Percentiles rank a stretch among this genome's conserved stretches.
Evolutionary conservation across 2,797 vertebrate genomes (phyloP).

Genomic region (Eupleurogrammus muticus): DNA sequence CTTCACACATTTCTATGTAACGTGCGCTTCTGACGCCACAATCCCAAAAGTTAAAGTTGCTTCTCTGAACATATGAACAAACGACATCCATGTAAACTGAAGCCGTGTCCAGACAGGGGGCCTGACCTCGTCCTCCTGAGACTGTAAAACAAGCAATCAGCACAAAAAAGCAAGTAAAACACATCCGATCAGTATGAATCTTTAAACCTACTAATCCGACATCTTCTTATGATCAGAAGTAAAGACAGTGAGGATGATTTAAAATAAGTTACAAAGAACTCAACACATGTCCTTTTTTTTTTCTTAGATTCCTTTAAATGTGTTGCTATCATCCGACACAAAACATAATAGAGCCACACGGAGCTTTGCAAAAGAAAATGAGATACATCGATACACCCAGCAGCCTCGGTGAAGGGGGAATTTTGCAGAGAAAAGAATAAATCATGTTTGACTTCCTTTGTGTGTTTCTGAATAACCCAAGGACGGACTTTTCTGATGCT

Average conservation of each 20-base stretch:
- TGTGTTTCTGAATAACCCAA: background rate
- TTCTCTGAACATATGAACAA: conserved; percentile 15
- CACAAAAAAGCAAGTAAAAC: background rate
- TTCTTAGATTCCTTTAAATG: background rate
- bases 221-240: background rate
- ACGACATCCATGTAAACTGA: conserved; percentile 9
- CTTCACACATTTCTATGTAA: conserved; percentile 7
- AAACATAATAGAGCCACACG: no score
- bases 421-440: background rate
- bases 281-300: background rate
- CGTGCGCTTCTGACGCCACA: background rate
- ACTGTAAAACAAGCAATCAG: conserved; percentile 3
- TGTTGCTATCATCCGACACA: background rate
- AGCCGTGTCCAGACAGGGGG: background rate
- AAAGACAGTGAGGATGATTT: conserved; percentile 21
- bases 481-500: background rate
- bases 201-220: background rate
- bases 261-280: background rate
- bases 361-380: background rate
- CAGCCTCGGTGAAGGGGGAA: background rate
- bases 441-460: conserved; percentile 10
- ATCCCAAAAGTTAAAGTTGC: background rate
- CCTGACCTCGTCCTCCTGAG: background rate
- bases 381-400: background rate
- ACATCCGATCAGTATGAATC: conserved; percentile 7